Evolutionary conservation across 2,797 vertebrate genomes (phyloP), one percentile per base, ranked within the genome.

Genomic region (Urosaurus nigricauda): DNA sequence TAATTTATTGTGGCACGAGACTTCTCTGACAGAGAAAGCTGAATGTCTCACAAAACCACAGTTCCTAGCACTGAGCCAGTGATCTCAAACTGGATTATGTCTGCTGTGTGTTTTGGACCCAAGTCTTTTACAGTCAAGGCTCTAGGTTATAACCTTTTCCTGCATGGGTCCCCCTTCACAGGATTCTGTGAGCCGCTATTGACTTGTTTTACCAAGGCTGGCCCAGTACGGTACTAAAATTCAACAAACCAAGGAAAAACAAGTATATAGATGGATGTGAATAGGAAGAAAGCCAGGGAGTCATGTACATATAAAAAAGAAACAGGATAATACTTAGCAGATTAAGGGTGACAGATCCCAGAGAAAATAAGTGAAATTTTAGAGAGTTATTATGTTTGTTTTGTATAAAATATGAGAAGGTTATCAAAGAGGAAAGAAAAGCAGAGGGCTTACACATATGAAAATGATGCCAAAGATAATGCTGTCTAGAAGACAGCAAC

Each of bases 381-480:
- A 35, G 35, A 70, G 2, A 6, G 5, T 53, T 43, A n/a, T 71
- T 84, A 17, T 43, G 24, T 40, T 79, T 60, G 43, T 79, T 79
- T 3, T 53, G 40, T 75, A 81, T 74, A 32, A 81, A 83, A 77
- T 56, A 53, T 58, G 82, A 71, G 58, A 63, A 63, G 58, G 74
- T 35, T 79, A 43, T 84, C 74, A 70, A 32, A 53, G 47, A 40
- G 80, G n/a, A 83, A 77, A 65, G 71, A 65, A 83, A 77, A n/a
- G 24, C 32, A 37, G 24, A 19, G 35, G 40, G 40, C 58, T 56
- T 47, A 74, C 19, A 60, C 24, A 68, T 84, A 84, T 56, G 63
- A 84, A 79, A 88, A n/a, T 43, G 14, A 32, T 83, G n/a, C 73
- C 24, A 70, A 35, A 40, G 82, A 79, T 35, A 88, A 88, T 84